Evolutionary conservation across 2,888 invertebrate genomes (phyloP), one percentile per base, ranked within the genome.

Genomic region (Strigamia maritima): DNA sequence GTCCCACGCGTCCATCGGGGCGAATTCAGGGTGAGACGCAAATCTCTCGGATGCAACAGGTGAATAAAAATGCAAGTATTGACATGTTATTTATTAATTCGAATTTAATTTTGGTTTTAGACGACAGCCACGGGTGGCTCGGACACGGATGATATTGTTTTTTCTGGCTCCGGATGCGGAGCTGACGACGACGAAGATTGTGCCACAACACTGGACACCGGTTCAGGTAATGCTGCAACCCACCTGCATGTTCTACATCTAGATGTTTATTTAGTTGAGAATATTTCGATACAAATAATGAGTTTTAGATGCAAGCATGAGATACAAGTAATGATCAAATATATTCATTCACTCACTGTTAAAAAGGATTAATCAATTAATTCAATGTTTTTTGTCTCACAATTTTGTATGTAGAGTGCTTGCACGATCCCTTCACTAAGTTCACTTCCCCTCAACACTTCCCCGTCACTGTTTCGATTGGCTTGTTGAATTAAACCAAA

Each of bases 181-280:
- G 93, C 93, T 81, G 95, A 95, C 83, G 90, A 90, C 83, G 96
- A 97, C 85, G 96, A 95, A 83, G 95, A 95, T 82, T 96, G 96
- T 85, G 90, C 91, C 0, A 94, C 94, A 14, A 89, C 93, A 40
- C 93, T 93, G 44, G 94, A 94, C 83, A 90, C 92, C 0, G 93
- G 93, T 12, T 92, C 93, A 65, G 94, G 94, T 81, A 49, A 77
- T 12, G 22, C 16, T 28, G 12, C 49, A 49, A 12, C 54, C 16
- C 24, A 6, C 28, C 28, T 2, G 70, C 70, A 70, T 70, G 70
- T n/a, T 2, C 16, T 14, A 10, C 8, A 19, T n/a, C 8, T 31
- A 4, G 2, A 35, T 28, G 10, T 4, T 10, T 12, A 3, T 60
- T 60, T 2, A n/a, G 14, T 28, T 28, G 16, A 28, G 75, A 26